Base-by-base conservation (phyloP, 1,140 invertebrate genomes). In the Apis laboriosa region DNA sequence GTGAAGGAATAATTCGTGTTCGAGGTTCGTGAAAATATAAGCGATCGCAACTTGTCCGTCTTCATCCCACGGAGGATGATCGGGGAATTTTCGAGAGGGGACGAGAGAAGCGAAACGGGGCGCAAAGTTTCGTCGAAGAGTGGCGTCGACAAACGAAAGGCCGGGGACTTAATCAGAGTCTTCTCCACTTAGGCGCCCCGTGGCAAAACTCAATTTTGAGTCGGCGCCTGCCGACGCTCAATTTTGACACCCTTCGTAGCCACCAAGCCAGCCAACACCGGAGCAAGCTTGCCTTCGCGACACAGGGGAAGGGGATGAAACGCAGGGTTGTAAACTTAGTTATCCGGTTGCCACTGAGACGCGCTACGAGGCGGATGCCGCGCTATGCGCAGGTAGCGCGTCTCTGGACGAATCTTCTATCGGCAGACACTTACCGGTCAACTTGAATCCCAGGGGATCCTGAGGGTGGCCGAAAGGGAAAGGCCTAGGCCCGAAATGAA, bases 401-500 rank as follows among this genome's bases (percentile, higher is more conserved):
- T 12, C 34, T 19, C 19, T 49, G 72, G 34, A 74, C 73, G 71
- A 8, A 77, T 63, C 67, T 66, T 34, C 76, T n/a, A 81, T 75
- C 12, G 61, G 24, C 53, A 53, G 12, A 77, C 84, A 94, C 95
- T 96, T 95, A 97, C 97, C 97, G 93, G 97, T 97, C 86, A 98
- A 94, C 94, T 97, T 98, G 93, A 97, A 97, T 87, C 97, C 97
- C 91, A 98, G 92, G 28, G 96, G 96, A 74, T 97, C 97, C 93
- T 97, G 96, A 19, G 97, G 95, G 43, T 96, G 97, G 90, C 97
- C 97, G 78, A 97, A 97, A 51, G 96, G 96, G 92, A 97, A 97
- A 67, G 96, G 95, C 76, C 96, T 94, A 53, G 97, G 97, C 79
- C 97, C 97, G 93, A 97, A 98, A 89, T 97, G 97, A 93, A 97